A percentile compares a stretch with the other conserved stretches of the same genome.
Conservation (phyloP, 1,140 invertebrate species). For the Mamestra configurata region DNA sequence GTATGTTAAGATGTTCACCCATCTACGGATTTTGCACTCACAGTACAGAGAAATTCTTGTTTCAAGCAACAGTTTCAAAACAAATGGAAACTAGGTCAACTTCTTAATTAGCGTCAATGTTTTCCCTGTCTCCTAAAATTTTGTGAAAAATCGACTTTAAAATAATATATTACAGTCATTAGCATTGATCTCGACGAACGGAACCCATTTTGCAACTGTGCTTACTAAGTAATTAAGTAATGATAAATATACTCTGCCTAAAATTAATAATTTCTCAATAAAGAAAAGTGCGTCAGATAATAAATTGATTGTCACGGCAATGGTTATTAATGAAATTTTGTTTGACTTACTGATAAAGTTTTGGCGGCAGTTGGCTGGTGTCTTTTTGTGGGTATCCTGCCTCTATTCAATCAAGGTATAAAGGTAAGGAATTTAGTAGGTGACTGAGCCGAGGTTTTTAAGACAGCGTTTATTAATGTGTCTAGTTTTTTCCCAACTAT, state of each 20-base stretch:
- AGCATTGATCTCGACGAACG: constrained; percentile 17
- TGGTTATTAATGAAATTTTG: constrained; percentile 40
- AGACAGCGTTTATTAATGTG: too few relatives aligned
- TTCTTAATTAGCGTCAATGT: background rate
- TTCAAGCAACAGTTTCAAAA: background rate
- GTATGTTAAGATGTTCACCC: too few relatives aligned
- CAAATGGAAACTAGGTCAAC: background rate
- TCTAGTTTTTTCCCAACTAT: too few relatives aligned
- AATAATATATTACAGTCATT: background rate
- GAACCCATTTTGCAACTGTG: background rate
- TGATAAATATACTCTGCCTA: constrained; percentile 25
- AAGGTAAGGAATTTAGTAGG: too few relatives aligned
- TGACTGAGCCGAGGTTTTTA: too few relatives aligned
- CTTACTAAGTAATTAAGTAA: constrained; percentile 24
- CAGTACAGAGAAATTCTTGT: background rate
- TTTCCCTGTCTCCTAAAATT: background rate
- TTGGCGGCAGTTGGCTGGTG: background rate
- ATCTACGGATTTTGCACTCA: too few relatives aligned
- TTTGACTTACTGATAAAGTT: constrained; percentile 28
- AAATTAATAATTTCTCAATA: constrained; percentile 23
- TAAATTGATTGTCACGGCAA: constrained; percentile 34
- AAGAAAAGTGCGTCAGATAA: background rate
- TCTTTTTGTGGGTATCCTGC: background rate
- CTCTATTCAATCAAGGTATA: too few relatives aligned
- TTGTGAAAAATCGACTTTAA: constrained; percentile 2